Evolutionary conservation across 2,113 vertebrate species (phyloP), one percentile per base, ranked within the genome.

Genomic region (Callipepla squamata): DNA sequence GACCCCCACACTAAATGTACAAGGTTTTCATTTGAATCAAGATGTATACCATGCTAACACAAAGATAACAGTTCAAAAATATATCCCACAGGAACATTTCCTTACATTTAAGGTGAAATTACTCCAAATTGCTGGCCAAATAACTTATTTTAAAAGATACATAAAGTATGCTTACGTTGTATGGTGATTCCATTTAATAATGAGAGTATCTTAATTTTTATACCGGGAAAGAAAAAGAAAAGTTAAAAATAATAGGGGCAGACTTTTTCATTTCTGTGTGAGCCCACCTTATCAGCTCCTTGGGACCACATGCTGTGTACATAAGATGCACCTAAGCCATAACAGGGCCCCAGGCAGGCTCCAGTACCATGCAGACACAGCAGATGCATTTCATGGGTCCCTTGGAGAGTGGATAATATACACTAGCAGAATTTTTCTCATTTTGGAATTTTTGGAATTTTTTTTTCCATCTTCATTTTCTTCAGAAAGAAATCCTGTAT

Each of bases 221-320:
- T 11, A 68, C 30, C 3, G 7, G 4, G 40, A 40, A 40, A 40
- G 5, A 40, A 10, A 10, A 92, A 26, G 7, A 55, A 90, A 94
- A 79, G 32, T 48, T 81, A 25, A 85, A 85, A 59, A 38, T 25
- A 78, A 16, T 57, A 65, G 38, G 44, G 7, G 45, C 21, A 32
- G 25, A 59, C 74, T 13, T 30, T 51, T 70, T 79, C 32, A 72
- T 40, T 74, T 83, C 53, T 66, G 40, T 17, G 12, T 25, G 20
- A 67, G 26, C 57, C 51, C 48, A 57, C 7, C 12, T 75, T 3
- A 89, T 50, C 75, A 89, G 67, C 47, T 75, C 17, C 62, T 8
- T 2, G 6, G 23, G 28, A 42, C 3, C 26, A 36, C 3, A 4
- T 6, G 6, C 25, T 45, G 40, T 25, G 20, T 0, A 3, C 34